phyloP scores from a whole-genome alignment of 2,113 vertebrate genomes.

The Chascanopsetta lugubris region DNA sequence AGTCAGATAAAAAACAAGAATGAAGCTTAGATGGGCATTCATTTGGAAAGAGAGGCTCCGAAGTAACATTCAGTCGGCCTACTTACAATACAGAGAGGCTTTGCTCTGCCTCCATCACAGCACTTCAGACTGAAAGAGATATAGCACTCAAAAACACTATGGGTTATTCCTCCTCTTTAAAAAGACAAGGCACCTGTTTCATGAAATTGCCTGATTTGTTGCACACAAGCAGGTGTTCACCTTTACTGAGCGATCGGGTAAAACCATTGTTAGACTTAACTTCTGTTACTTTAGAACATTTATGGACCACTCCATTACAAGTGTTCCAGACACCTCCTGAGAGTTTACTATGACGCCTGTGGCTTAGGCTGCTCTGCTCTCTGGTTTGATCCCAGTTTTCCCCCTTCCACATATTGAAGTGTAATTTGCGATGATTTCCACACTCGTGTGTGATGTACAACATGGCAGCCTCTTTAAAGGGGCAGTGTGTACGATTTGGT shows the following conservation, averaged over 20 bases:
- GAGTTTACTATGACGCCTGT: too few relatives aligned
- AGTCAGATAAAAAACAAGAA: too few relatives aligned
- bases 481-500: too few relatives aligned
- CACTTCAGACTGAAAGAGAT: not conserved
- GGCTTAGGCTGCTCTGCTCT: too few relatives aligned
- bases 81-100: not conserved
- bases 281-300: not conserved
- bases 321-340: not conserved
- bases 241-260: not conserved
- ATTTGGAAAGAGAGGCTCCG: not conserved
- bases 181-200: not conserved
- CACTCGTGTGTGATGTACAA: too few relatives aligned
- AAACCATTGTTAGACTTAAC: not conserved
- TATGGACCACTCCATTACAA: not conserved
- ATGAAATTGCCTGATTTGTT: not conserved
- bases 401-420: too few relatives aligned
- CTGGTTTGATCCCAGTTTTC: too few relatives aligned
- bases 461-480: too few relatives aligned
- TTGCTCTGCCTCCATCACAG: not conserved
- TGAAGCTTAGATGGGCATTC: too few relatives aligned
- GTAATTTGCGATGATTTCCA: too few relatives aligned
- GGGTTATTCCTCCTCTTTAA: too few relatives aligned
- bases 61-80: not conserved
- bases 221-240: not conserved
- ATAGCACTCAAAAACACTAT: not conserved